Evolutionary conservation across 2,888 invertebrate genomes (phyloP), one percentile per base, ranked within the genome.

Genomic region (Eupithecia abbreviata): DNA sequence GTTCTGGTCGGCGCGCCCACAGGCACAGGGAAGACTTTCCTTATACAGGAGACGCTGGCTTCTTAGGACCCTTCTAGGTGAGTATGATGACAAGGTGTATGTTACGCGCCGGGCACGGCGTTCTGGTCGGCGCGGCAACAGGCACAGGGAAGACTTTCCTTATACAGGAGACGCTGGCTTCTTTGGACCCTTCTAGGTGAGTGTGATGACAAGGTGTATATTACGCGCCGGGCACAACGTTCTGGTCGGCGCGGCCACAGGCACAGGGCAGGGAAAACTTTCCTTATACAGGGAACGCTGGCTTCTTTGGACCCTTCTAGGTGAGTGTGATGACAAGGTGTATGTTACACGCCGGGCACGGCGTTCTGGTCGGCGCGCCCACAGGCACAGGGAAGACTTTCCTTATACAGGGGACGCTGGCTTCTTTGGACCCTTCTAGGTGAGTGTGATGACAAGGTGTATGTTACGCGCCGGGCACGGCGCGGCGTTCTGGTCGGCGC

Each of bases 351-450:
- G 93, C 96, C 7, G 96, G 97, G 0, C 95, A 95, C 87, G 98
- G 98, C 0, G 97, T 97, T 5, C 91, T 98, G 82, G 89, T 98
- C 62, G 97, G 97, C 0, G 98, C 98, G 0, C 97, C 97, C 49
- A 97, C 98, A 0, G 98, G 98, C n/a, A 98, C 98, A 0, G 98
- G 98, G 13, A 97, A 98, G 93, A 98, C 98, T 0, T 98, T 97
- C 15, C 97, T 97, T 15, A 97, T 97, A 0, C 96, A 96, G 79
- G 96, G 96, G 78, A 97, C 97, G 0, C 89, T 97, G 9, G 91
- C 93, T 43, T 90, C 93, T 51, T 90, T 98, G 58, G 96, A 97
- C 85, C 83, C 93, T 0, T 87, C 86, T 3, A 89, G 76, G 94
- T 93, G 18, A 9, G 55, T 15, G n/a, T 6, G 51, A n/a, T 51